Conservation (phyloP, 1,140 invertebrate species). For the Leptonema lineaticorne region DNA sequence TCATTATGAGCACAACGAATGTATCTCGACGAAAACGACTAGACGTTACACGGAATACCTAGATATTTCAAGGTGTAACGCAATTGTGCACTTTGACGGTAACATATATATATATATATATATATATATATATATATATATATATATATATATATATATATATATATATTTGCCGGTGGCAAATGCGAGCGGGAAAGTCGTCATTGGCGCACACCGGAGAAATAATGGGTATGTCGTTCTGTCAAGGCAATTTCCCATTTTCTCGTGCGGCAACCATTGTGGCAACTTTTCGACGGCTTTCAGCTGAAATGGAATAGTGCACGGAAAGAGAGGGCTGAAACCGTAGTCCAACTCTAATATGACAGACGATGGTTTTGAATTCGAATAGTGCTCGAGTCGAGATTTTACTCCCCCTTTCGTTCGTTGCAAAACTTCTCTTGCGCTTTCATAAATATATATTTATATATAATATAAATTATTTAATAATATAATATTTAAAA, state of each 20-base stretch:
- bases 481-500: no score
- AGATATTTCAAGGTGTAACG: no score
- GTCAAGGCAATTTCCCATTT: neutral
- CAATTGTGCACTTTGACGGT: no score
- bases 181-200: neutral
- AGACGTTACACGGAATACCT: no score
- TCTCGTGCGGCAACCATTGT: neutral
- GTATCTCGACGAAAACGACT: no score
- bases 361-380: slow-evolving; percentile 10
- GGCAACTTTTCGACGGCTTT: slow-evolving; percentile 1
- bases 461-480: no score
- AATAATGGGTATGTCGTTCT: neutral
- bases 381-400: neutral
- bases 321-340: slow-evolving; percentile 1
- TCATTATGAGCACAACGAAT: no score
- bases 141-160: neutral
- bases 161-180: neutral
- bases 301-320: neutral
- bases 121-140: no score
- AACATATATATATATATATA: no score
- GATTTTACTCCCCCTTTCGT: no score
- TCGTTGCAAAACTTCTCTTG: neutral
- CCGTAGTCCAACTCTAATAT: slow-evolving; percentile 3
- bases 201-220: neutral
- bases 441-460: no score